Evolutionary conservation across 2,888 invertebrate genomes (phyloP).

Genomic region (Aproaerema taeniolella): DNA sequence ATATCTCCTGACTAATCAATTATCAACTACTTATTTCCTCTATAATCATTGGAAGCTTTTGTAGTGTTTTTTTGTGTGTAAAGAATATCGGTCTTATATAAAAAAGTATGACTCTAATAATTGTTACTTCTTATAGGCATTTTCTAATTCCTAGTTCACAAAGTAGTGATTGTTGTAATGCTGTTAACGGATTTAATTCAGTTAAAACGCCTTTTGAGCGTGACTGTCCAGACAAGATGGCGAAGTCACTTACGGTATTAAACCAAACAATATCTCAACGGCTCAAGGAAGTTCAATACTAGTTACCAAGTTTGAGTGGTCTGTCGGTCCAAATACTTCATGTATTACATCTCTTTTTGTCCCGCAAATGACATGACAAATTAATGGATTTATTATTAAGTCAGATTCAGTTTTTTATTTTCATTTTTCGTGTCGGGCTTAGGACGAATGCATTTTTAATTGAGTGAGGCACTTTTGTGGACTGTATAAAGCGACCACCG

Average conservation of each 20-base stretch:
- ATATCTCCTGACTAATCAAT: too few species aligned
- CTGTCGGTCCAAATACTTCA: too few species aligned
- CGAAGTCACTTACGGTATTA: conserved; percentile 66
- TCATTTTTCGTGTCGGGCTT: conserved; percentile 61
- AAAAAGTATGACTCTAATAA: too few species aligned
- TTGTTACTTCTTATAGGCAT: too few species aligned
- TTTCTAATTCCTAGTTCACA: too few species aligned
- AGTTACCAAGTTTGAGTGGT: conserved; percentile 66
- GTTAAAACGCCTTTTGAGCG: conserved; percentile 25
- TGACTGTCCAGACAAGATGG: conserved; percentile 37
- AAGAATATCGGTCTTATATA: too few species aligned
- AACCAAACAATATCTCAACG: conserved; percentile 63
- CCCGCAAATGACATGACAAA: conserved; percentile 75
- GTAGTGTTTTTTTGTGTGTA: too few species aligned
- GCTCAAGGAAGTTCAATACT: conserved; percentile 56
- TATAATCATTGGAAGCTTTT: too few species aligned
- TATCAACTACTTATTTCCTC: too few species aligned
- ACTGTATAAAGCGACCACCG: conserved; percentile 74
- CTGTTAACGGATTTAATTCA: neutral
- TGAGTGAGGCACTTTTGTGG: conserved; percentile 75
- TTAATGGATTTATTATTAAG: conserved; percentile 77
- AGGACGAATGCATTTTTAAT: conserved; percentile 78
- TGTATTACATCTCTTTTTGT: conserved; percentile 50
- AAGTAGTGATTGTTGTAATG: too few species aligned
- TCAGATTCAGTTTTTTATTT: conserved; percentile 56